These are phyloP conservation scores for Panurus biarmicus DNA, from an alignment of 2,113 vertebrate species.

Conservation along the genomic window DNA sequence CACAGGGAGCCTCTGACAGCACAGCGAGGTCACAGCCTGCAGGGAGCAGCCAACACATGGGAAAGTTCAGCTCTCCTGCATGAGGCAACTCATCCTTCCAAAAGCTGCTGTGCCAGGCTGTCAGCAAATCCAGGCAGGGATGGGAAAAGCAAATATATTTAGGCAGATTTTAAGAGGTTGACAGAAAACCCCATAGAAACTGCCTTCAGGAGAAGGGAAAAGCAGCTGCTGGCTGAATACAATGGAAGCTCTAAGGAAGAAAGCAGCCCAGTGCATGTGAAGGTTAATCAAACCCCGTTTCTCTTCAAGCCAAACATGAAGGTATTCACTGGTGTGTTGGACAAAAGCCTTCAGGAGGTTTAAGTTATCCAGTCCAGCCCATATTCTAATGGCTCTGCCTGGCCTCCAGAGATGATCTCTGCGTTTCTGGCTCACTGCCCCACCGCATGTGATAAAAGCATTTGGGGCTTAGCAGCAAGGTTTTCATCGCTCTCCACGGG, in stretches of 20 bases:
- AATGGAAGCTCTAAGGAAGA: background rate
- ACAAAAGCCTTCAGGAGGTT: background rate
- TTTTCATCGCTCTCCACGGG: background rate
- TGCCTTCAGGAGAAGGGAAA: background rate
- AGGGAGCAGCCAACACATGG: background rate
- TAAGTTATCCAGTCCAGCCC: background rate
- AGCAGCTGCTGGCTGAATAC: background rate
- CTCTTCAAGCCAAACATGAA: background rate
- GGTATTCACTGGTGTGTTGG: background rate
- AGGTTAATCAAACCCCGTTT: background rate
- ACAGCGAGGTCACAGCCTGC: rapidly evolving
- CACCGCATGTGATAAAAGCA: background rate
- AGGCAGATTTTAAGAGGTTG: background rate
- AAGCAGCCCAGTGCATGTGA: background rate
- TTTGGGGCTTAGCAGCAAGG: background rate
- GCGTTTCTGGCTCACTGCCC: conserved; percentile 30
- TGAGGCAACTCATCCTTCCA: background rate
- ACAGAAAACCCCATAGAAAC: background rate
- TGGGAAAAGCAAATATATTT: background rate
- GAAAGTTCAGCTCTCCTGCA: background rate
- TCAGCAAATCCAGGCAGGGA: background rate
- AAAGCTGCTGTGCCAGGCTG: background rate
- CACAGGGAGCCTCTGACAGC: background rate
- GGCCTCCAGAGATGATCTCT: background rate
- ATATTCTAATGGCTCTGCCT: background rate